Base-by-base conservation (phyloP, 2,888 invertebrate species). In the Oscheius sp. region DNA sequence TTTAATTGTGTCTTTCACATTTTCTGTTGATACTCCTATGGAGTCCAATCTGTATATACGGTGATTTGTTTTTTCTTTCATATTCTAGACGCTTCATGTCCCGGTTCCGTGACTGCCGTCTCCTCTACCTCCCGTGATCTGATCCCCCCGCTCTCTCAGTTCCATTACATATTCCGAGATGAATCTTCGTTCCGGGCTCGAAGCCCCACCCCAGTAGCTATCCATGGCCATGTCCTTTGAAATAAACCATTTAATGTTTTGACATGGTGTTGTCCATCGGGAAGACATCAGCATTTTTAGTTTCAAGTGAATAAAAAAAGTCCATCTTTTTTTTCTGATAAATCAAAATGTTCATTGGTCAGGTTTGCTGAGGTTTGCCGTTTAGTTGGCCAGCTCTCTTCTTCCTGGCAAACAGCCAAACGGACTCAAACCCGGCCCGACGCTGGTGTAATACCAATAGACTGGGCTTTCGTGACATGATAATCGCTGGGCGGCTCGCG, bases 381-480 rank as follows among this genome's bases (percentile, higher is more conserved):
- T 55, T 9, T 13, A 5, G 55, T 55, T 55, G 16, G 5, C 61
- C 2, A 35, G 61, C 41, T 46, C 43, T n/a, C 43, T n/a, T 6
- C 52, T 1, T 23, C n/a, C 27, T 66, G 66, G 66, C 66, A 66
- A 66, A 66, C 66, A 66, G 66, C 66, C 52, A 52, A 66, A 61
- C 49, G 52, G 66, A 35, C 61, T 61, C 21, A 58, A 63, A 45
- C 66, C 66, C 29, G 23, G 23, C 66, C 18, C 29, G 46, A 16
- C n/a, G 49, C 46, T 21, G 61, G 66, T 66, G 66, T 66, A 66
- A 66, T 66, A 66, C 66, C 66, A 66, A 66, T 52, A 66, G 66
- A 66, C 69, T 29, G 43, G 69, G 35, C 35, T 56, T 69, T 69
- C 69, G 69, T 69, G 69, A 69, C 69, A 69, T 56, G 69, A 69